Evolutionary conservation across 2,888 invertebrate genomes (phyloP).

Genomic region (Pristionchus japonicus): DNA sequence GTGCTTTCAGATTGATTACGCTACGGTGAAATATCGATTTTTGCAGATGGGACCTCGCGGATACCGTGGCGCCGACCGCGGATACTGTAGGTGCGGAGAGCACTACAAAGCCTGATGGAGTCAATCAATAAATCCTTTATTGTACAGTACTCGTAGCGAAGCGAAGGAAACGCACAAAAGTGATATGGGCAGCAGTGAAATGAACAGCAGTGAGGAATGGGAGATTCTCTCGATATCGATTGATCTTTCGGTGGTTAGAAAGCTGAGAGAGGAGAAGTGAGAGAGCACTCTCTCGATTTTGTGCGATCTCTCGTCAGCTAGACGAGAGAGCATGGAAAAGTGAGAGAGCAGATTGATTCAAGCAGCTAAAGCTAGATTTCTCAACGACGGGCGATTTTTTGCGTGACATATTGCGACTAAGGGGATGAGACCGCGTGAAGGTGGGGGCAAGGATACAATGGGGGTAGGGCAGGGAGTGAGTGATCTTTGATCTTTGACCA

Average conservation of each 20-base stretch:
- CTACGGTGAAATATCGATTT: neutral
- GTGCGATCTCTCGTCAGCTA: neutral
- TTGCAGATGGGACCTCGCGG: constrained; percentile 34
- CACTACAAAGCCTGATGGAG: neutral
- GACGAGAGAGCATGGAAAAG: neutral
- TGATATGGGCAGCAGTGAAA: constrained; percentile 12
- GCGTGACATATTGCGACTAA: constrained; percentile 32
- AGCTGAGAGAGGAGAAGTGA: neutral
- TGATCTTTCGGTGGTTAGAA: neutral
- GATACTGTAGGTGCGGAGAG: constrained; percentile 37
- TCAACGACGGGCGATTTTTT: neutral
- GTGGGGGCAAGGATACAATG: neutral
- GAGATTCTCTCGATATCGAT: neutral
- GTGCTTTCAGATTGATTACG: neutral
- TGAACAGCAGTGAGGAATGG: neutral
- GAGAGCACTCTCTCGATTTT: neutral
- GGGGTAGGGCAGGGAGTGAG: neutral
- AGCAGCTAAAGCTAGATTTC: constrained; percentile 35
- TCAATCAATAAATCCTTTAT: constrained; percentile 10
- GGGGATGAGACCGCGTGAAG: constrained; percentile 3
- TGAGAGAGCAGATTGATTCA: neutral
- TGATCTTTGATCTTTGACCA: neutral
- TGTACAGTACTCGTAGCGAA: constrained; percentile 38
- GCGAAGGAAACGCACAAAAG: neutral
- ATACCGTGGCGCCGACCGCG: neutral